A percentile compares a stretch with the other conserved stretches of the same genome.
Evolutionary conservation across 2,888 invertebrate species (phyloP).

Genomic region (Polymixis flavicincta): DNA sequence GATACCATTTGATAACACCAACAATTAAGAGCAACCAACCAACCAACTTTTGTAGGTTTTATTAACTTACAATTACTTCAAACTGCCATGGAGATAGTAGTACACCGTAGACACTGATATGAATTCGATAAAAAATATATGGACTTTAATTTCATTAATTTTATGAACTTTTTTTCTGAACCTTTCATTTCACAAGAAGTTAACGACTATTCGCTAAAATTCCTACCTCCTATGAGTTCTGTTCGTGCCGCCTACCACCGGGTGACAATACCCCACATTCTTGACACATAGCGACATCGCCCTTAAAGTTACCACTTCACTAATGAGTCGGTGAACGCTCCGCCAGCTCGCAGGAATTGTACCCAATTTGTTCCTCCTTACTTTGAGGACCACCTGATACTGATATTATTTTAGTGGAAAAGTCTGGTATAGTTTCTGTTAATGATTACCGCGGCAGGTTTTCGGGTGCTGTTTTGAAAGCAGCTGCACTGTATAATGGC

Average conservation of each 20-base stretch:
- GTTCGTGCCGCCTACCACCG: constrained; percentile 19
- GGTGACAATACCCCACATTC: constrained; percentile 26
- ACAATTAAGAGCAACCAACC: too few relatives aligned
- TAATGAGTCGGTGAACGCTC: constrained; percentile 63
- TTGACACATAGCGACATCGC: constrained; percentile 34
- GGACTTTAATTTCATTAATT: too few relatives aligned
- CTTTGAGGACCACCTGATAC: constrained; percentile 49
- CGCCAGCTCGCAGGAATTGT: constrained; percentile 46
- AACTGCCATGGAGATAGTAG: too few relatives aligned
- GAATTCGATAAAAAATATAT: too few relatives aligned
- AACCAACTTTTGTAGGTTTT: too few relatives aligned
- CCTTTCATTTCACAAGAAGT: not conserved
- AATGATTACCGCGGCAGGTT: constrained; percentile 10
- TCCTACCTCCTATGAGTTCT: not conserved
- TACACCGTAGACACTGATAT: too few relatives aligned
- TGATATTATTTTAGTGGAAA: constrained; percentile 31
- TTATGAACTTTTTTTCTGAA: not conserved
- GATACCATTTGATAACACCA: too few relatives aligned
- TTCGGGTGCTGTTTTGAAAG: not conserved
- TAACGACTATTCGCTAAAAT: constrained; percentile 37
- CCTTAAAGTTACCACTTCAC: constrained; percentile 37
- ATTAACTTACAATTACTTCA: too few relatives aligned
- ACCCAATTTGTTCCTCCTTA: constrained; percentile 39
- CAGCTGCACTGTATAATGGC: constrained; percentile 1
- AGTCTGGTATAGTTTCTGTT: constrained; percentile 22